phyloP scores from a whole-genome alignment of 2,113 vertebrate genomes.

The Aegithalos caudatus region DNA sequence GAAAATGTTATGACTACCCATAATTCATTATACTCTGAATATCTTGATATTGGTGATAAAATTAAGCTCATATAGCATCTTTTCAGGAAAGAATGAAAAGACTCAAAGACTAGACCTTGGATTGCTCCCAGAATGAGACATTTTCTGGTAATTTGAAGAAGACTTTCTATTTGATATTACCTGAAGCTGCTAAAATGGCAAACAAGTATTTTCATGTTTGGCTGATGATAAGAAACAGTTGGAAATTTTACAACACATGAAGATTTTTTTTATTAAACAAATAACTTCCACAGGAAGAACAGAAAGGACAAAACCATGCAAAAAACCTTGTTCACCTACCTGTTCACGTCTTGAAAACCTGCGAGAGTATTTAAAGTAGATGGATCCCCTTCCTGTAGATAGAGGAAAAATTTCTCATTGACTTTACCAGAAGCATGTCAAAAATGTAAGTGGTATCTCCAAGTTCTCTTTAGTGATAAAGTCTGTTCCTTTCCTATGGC shows the following conservation, averaged over 20 bases:
- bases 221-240: neutral
- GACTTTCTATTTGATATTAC: neutral
- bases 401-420: neutral
- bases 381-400: neutral
- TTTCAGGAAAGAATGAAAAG: neutral
- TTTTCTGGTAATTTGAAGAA: neutral
- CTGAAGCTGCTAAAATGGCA: neutral
- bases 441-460: neutral
- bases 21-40: neutral
- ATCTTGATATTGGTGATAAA: neutral
- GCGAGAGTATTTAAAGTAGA: neutral
- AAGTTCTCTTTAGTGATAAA: neutral
- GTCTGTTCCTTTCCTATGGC: neutral
- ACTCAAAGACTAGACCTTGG: neutral
- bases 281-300: neutral
- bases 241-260: neutral
- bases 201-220: neutral
- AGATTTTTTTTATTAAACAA: neutral
- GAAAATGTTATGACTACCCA: neutral
- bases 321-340: neutral
- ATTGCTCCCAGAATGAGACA: neutral
- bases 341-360: neutral
- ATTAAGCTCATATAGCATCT: neutral
- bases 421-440: neutral
- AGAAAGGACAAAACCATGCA: neutral